Evolutionary conservation across 2,797 vertebrate species (phyloP).

Genomic region (Emys orbicularis): DNA sequence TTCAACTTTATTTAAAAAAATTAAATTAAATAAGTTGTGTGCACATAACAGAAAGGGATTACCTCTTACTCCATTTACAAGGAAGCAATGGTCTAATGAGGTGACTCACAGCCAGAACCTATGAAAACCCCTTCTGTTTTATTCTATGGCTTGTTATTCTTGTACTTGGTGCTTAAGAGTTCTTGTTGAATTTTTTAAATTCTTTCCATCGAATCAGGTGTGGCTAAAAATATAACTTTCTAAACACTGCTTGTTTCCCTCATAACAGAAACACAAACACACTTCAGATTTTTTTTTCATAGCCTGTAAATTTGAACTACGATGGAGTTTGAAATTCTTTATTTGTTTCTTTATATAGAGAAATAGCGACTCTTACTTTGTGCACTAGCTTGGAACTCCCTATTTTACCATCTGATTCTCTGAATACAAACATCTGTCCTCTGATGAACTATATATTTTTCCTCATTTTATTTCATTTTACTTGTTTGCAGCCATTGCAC

Average conservation of each 20-base stretch:
- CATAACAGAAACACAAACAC: not conserved
- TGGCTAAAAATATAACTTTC: slow-evolving; percentile 14
- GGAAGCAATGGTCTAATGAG: not conserved
- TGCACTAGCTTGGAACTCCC: not conserved
- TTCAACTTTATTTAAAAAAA: not conserved
- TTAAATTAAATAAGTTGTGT: too few species aligned
- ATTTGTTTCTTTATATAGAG: not conserved
- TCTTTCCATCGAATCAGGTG: not conserved
- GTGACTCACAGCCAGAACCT: not conserved
- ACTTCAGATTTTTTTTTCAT: not conserved
- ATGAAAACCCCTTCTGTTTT: not conserved
- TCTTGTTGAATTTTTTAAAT: slow-evolving; percentile 2
- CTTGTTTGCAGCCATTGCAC: not conserved
- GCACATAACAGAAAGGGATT: not conserved
- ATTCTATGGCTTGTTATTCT: not conserved
- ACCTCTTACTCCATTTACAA: not conserved
- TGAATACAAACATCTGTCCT: not conserved
- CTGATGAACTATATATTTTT: not conserved
- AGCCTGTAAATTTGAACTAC: not conserved
- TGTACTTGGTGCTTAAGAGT: not conserved
- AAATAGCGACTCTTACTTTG: not conserved
- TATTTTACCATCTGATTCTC: not conserved
- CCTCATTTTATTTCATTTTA: slow-evolving; percentile 18
- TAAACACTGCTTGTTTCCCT: slow-evolving; percentile 11
- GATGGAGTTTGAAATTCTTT: not conserved